Base-by-base conservation (phyloP, 1,140 invertebrate genomes). In the Calephelis nemesis region DNA sequence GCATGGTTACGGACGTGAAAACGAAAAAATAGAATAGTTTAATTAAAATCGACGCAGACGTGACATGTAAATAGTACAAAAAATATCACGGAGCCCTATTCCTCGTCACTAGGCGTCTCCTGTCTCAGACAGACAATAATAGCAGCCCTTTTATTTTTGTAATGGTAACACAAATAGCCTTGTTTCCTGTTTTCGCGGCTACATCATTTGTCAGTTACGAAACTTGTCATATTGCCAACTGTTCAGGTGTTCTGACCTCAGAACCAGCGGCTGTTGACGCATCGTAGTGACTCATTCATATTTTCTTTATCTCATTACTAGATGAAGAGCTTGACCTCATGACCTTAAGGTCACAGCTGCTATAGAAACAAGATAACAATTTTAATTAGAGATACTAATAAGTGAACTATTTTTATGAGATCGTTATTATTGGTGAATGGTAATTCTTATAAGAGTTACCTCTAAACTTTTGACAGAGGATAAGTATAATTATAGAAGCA, bases 201-300 rank as follows among this genome's bases (percentile, higher is more conserved):
- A 69, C 72, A 64, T 70, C 74, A 73, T 74, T 67, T 67, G 65
- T 50, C 67, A 73, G 79, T 87, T 86, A 89, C 80, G 81, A 79
- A 85, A 87, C 68, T 87, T 89, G 86, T 83, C 85, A 83, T 63
- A 30, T 42, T 82, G 86, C 86, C 86, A 88, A 83, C 47, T 71
- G 76, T 69, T 83, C 81, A 86, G 85, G 86, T 87, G 86, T 82
- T 81, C 71, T 74, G 76, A 84, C 81, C 79, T 81, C 75, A 71
- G 73, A 54, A 54, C 52, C 30, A 19, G 9, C 52, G 69, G 74
- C 77, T 73, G 76, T 82, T 79, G 78, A 77, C 77, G 78, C 72
- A 72, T 74, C 68, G 54, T 47, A 50, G 49, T 85, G 78, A 83
- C 71, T 84, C 76, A 85, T 78, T 69, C 30, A 63, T 70, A 65